Evolutionary conservation across 2,113 vertebrate genomes (phyloP).

Genomic region (Pygoscelis adeliae): DNA sequence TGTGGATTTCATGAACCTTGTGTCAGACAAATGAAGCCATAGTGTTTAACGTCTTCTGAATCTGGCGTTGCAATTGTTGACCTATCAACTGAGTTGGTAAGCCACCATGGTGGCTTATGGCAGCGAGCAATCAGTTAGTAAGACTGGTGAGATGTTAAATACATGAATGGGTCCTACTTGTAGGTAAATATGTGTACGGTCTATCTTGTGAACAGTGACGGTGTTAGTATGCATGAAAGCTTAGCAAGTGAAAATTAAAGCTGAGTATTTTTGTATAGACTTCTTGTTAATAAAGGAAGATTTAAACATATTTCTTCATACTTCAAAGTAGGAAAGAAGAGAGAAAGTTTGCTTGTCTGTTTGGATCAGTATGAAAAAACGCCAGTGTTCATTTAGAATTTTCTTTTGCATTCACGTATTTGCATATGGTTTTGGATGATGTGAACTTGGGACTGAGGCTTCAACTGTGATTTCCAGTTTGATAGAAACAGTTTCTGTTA

Average conservation of each 20-base stretch:
- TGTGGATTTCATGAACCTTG: not conserved
- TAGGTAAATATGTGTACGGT: not conserved
- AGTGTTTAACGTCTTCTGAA: not conserved
- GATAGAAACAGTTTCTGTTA: constrained; percentile 2
- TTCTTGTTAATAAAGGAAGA: not conserved
- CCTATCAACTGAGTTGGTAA: not conserved
- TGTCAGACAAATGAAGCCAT: not conserved
- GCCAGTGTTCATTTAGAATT: not conserved
- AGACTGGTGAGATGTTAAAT: not conserved
- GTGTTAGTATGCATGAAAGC: not conserved
- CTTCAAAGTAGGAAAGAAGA: not conserved
- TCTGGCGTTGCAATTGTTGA: not conserved
- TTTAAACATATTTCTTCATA: not conserved
- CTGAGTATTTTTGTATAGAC: not conserved
- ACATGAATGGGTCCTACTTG: not conserved
- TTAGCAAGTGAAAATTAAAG: constrained; percentile 9
- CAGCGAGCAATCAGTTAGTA: not conserved
- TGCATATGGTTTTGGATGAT: not conserved
- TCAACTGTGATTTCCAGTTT: constrained; percentile 22
- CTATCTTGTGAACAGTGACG: not conserved
- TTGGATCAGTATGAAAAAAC: not conserved
- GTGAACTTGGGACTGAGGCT: not conserved
- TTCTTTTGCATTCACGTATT: not conserved
- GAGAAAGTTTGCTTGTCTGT: not conserved
- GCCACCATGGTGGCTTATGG: not conserved